phyloP scores from a whole-genome alignment of 2,888 invertebrate genomes.

The Apamea crenata region DNA sequence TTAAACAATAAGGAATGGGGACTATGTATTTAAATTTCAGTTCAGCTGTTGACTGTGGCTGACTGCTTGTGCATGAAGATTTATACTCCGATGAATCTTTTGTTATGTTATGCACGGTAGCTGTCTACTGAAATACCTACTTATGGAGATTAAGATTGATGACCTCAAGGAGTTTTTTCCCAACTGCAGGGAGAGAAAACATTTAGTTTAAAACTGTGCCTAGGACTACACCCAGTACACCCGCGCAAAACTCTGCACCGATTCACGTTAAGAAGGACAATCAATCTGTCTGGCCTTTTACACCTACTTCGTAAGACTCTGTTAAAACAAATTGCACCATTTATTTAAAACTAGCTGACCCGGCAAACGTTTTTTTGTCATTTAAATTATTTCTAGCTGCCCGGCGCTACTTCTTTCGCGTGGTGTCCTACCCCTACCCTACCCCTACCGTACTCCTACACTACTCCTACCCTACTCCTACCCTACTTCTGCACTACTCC shows the following conservation, averaged over 20 bases:
- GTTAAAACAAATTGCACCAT: neutral
- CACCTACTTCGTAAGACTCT: neutral
- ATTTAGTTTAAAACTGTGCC: neutral
- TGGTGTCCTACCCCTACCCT: too few relatives aligned
- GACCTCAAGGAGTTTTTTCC: neutral
- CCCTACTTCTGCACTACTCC: too few relatives aligned
- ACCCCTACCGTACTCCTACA: too few relatives aligned
- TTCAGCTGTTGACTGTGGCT: neutral
- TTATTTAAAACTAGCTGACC: too few relatives aligned
- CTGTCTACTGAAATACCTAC: neutral
- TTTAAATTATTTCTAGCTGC: too few relatives aligned
- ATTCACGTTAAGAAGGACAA: neutral
- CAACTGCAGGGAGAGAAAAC: neutral
- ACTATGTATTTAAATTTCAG: conserved; percentile 16
- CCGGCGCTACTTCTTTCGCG: too few relatives aligned
- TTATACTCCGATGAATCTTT: neutral
- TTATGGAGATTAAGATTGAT: too few relatives aligned
- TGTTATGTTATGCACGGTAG: neutral
- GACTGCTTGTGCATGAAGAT: neutral
- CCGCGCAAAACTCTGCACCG: neutral
- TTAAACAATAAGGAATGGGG: conserved; percentile 34
- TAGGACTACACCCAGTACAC: too few relatives aligned
- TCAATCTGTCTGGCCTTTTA: too few relatives aligned
- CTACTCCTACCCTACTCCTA: too few relatives aligned
- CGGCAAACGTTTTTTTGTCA: too few relatives aligned